These are phyloP conservation scores for Calcarius lapponicus DNA, from an alignment of 2,797 vertebrate species.

Conservation along the genomic window DNA sequence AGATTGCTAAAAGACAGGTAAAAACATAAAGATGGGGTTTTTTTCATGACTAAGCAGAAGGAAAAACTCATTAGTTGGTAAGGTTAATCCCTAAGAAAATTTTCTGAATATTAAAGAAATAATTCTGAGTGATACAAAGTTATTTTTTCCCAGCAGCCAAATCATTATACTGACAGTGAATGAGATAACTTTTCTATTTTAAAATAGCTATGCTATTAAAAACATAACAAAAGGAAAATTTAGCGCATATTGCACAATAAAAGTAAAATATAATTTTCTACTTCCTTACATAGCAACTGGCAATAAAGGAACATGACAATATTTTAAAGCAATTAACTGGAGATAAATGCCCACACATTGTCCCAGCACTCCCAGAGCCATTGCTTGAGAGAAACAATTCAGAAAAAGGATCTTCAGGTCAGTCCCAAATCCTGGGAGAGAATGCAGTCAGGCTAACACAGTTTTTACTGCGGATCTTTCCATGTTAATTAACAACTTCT, in stretches of 20 bases:
- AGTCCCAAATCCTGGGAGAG: not conserved
- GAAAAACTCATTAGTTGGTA: not conserved
- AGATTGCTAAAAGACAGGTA: not conserved
- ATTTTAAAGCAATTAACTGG: conserved; percentile 35
- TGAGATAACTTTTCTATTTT: conserved; percentile 1
- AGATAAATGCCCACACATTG: not conserved
- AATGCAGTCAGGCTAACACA: not conserved
- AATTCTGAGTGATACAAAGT: not conserved
- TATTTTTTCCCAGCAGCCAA: conserved; percentile 19
- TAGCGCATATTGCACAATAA: not conserved
- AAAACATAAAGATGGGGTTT: not conserved
- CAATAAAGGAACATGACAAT: not conserved
- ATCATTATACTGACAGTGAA: not conserved
- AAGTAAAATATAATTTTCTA: conserved; percentile 38
- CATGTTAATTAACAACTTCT: not conserved
- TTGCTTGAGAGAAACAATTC: not conserved
- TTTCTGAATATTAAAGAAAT: conserved; percentile 33
- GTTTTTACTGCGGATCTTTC: not conserved
- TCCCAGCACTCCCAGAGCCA: not conserved
- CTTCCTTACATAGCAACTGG: conserved; percentile 5
- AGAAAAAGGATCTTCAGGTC: not conserved
- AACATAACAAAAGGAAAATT: conserved; percentile 4
- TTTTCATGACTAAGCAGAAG: conserved; percentile 15
- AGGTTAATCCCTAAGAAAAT: conserved; percentile 3
- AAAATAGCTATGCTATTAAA: conserved; percentile 41